Evolutionary conservation across 1,140 invertebrate genomes (phyloP).

Genomic region (Babylonia areolata): DNA sequence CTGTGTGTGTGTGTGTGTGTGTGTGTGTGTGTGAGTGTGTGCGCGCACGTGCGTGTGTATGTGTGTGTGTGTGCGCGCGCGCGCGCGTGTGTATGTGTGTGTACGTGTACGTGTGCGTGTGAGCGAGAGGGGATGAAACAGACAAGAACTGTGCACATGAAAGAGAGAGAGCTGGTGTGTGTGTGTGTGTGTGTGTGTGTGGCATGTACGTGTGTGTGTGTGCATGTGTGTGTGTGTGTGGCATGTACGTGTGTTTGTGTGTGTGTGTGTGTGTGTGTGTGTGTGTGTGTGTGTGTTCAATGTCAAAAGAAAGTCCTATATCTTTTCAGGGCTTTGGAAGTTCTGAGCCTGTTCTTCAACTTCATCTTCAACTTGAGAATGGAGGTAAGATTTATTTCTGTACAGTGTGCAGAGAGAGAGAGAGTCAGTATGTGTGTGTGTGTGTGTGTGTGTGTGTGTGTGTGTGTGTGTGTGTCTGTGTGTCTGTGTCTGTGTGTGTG

Average conservation of each 20-base stretch:
- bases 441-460: not conserved
- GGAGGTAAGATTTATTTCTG: constrained; percentile 55
- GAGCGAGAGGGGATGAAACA: not conserved
- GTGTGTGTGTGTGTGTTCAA: not conserved
- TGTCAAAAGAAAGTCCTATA: not conserved
- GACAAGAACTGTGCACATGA: not conserved
- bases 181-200: not conserved
- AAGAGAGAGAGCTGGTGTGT: not conserved
- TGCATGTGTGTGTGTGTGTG: not conserved
- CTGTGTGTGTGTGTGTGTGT: constrained; percentile 4
- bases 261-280: not conserved
- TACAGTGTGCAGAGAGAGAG: no score
- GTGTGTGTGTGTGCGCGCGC: not conserved
- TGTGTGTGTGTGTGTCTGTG: not conserved
- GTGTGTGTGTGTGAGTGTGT: constrained; percentile 2
- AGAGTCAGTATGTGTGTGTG: no score
- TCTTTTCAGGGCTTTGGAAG: constrained; percentile 68
- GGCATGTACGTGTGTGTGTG: not conserved
- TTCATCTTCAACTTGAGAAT: constrained; percentile 73
- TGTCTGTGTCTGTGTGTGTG: constrained; percentile 10
- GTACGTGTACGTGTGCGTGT: not conserved
- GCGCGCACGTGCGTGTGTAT: not conserved
- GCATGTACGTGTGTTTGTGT: not conserved
- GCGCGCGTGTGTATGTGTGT: not conserved
- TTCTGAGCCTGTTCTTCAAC: constrained; percentile 71